A percentile compares a stretch with the other conserved stretches of the same genome.
Conservation (phyloP, 2,113 vertebrate species). For the Felis chaus region DNA sequence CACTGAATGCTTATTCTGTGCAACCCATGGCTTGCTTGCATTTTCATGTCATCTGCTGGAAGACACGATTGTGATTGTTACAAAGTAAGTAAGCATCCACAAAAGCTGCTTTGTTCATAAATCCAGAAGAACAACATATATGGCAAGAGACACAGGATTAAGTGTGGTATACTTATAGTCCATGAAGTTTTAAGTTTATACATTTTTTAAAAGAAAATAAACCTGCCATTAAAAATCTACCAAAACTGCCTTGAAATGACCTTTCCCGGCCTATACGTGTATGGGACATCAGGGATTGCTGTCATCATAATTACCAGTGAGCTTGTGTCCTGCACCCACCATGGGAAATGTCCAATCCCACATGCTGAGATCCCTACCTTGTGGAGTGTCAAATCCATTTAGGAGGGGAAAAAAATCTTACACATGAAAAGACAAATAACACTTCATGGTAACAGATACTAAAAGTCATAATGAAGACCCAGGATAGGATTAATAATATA, state of each 20-base stretch:
- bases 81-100: neutral
- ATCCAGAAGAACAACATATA: neutral
- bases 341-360: neutral
- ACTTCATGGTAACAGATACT: neutral
- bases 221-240: neutral
- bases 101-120: neutral
- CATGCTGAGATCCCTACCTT: neutral
- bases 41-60: conserved; percentile 46
- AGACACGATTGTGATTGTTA: neutral
- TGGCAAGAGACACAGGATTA: neutral
- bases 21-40: conserved; percentile 63
- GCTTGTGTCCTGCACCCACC: rapidly evolving
- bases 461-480: neutral
- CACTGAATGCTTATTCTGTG: conserved; percentile 58
- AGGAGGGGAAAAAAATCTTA: neutral
- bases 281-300: neutral
- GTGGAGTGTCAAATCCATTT: neutral
- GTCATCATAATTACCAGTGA: neutral
- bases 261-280: neutral
- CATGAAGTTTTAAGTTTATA: neutral
- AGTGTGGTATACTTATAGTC: neutral
- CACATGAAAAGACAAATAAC: neutral
- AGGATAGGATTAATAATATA: neutral
- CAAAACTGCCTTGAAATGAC: neutral
- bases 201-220: neutral